A percentile compares a stretch with the other conserved stretches of the same genome.
phyloP scores from a whole-genome alignment of 2,797 vertebrate species.

The Notamacropus eugenii region DNA sequence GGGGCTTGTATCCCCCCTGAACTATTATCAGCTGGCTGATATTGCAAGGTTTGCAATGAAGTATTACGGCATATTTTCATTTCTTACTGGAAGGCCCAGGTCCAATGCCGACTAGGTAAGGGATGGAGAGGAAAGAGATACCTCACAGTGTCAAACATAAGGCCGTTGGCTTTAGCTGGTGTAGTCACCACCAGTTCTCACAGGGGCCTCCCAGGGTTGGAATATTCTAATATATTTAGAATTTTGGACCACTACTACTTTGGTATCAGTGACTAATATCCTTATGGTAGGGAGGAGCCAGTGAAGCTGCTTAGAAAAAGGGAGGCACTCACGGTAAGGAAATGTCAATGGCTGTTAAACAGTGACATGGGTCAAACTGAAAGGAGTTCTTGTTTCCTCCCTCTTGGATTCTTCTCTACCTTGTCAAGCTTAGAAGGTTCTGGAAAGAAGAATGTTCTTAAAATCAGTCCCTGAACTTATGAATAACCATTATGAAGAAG shows the following conservation, averaged over 20 bases:
- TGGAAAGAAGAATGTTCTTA: not conserved
- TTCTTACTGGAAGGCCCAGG: not conserved
- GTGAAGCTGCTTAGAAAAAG: not conserved
- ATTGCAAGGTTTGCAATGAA: not conserved
- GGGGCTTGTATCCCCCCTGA: not conserved
- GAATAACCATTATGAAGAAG: not conserved
- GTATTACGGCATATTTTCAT: not conserved
- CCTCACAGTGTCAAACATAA: not conserved
- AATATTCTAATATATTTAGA: not conserved
- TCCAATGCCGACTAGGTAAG: not conserved
- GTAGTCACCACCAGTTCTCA: not conserved
- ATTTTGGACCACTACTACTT: not conserved
- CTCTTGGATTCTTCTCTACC: not conserved
- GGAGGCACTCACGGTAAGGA: too few relatives aligned
- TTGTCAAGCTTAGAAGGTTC: not conserved
- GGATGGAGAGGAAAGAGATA: not conserved
- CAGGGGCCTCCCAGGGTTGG: not conserved
- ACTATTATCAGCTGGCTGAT: not conserved
- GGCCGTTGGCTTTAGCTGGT: not conserved
- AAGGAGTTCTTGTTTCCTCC: not conserved
- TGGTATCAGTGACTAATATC: not conserved
- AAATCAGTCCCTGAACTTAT: not conserved
- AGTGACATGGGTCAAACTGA: not conserved
- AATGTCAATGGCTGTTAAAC: not conserved
- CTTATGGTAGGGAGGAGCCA: not conserved